Evolutionary conservation across 2,888 invertebrate genomes (phyloP), one percentile per base, ranked within the genome.

Genomic region (Erebia ligea): DNA sequence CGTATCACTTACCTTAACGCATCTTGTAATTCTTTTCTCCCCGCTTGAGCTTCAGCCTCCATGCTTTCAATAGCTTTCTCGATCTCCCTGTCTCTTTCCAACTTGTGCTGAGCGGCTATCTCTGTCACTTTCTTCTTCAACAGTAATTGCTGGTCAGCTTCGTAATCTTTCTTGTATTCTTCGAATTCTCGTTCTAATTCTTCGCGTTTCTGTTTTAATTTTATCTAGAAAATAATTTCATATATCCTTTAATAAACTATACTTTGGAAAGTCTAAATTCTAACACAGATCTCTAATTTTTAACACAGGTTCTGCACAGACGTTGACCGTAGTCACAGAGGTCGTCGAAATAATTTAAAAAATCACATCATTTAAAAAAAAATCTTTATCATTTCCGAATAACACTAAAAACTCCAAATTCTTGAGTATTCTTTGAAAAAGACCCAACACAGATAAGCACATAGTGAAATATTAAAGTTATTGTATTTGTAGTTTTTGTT

Each of bases 1-100:
- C 19, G 9, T 54, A 52, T 52, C 54, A 10, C 21, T 71, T 67
- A 92, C 94, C 91, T 89, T 4, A 93, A 89, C 2, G 94, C 94
- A n/a, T 95, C 94, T 78, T 96, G 96, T 65, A 95, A 82, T 72
- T 95, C 95, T 59, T 81, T 85, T 77, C 94, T 94, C 1, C 93
- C 94, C 2, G 94, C 93, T 64, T 94, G 94, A 0, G 95, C 95
- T 81, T 96, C 96, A 0, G 92, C 94, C 76, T 96, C 96, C 81
- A 97, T 91, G 71, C 95, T 94, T 78, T 95, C 95, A 64, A 96
- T 96, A 0, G 95, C 96, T 17, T 94, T 88, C 83, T 97, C 97
- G 68, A 97, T 96, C 89, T 97, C 97, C 62, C 94, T 95, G 86
- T 98, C 97, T 70, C 97, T 88, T 82, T 97, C 97, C 65, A 94